Evolutionary conservation across 2,113 vertebrate species (phyloP).

Genomic region (Nothocercus julius): DNA sequence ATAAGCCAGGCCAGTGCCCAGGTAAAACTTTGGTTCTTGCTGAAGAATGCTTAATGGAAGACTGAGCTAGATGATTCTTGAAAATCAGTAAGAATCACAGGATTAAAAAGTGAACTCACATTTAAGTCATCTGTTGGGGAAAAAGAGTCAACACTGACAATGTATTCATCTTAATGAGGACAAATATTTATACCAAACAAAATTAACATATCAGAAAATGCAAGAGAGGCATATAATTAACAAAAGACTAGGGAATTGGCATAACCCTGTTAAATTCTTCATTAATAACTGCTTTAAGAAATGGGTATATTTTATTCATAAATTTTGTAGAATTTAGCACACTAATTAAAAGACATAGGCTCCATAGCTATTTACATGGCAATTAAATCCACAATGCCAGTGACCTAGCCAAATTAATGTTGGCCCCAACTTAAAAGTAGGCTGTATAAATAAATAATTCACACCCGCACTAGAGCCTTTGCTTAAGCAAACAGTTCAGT

Average conservation of each 20-base stretch:
- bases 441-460: constrained; percentile 73
- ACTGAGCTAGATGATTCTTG: not conserved
- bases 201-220: constrained; percentile 66
- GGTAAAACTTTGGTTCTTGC: not conserved
- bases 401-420: constrained; percentile 70
- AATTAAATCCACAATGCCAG: constrained; percentile 58
- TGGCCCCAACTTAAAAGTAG: constrained; percentile 71
- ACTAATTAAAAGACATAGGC: constrained; percentile 59
- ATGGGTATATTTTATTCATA: constrained; percentile 66
- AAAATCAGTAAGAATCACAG: not conserved
- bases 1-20: not conserved
- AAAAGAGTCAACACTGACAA: constrained; percentile 20
- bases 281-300: constrained; percentile 62
- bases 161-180: constrained; percentile 44
- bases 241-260: constrained; percentile 63
- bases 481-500: constrained; percentile 58
- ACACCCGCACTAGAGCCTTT: constrained; percentile 23
- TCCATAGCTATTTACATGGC: constrained; percentile 63
- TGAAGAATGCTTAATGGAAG: not conserved
- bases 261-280: constrained; percentile 54
- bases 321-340: constrained; percentile 47
- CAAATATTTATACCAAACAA: constrained; percentile 65
- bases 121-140: constrained; percentile 1
- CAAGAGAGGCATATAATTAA: constrained; percentile 55
- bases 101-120: constrained; percentile 6